Evolutionary conservation across 2,888 invertebrate species (phyloP).

Genomic region (Microctonus brassicae): DNA sequence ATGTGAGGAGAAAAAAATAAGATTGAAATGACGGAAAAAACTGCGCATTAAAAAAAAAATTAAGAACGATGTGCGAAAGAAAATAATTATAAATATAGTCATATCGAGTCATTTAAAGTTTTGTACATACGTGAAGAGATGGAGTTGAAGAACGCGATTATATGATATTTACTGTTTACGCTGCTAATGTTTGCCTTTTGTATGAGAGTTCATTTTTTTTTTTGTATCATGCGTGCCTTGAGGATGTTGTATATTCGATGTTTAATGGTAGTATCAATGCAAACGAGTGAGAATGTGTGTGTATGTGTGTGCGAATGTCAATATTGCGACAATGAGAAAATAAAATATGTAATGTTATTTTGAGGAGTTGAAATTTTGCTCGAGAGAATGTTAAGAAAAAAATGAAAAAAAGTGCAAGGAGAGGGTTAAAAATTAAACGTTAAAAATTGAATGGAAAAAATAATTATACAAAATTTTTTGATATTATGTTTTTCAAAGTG

Average conservation of each 20-base stretch:
- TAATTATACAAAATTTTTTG: background rate
- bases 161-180: conserved; percentile 14
- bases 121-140: conserved; percentile 57
- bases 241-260: background rate
- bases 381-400: background rate
- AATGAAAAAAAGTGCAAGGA: background rate
- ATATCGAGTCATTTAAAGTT: conserved; percentile 69
- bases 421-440: no score
- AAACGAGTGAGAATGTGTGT: background rate
- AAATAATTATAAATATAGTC: conserved; percentile 63
- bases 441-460: background rate
- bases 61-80: background rate
- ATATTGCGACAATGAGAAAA: background rate
- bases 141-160: conserved; percentile 11
- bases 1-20: conserved; percentile 31
- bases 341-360: background rate
- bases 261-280: background rate
- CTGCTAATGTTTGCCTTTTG: conserved; percentile 14
- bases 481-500: background rate
- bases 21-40: conserved; percentile 46
- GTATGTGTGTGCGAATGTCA: background rate
- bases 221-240: background rate
- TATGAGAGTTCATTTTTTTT: conserved; percentile 13
- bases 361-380: background rate
- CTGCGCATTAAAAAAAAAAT: conserved; percentile 24